Conservation (phyloP, 2,888 invertebrate genomes). For the Bombyx huttoni region DNA sequence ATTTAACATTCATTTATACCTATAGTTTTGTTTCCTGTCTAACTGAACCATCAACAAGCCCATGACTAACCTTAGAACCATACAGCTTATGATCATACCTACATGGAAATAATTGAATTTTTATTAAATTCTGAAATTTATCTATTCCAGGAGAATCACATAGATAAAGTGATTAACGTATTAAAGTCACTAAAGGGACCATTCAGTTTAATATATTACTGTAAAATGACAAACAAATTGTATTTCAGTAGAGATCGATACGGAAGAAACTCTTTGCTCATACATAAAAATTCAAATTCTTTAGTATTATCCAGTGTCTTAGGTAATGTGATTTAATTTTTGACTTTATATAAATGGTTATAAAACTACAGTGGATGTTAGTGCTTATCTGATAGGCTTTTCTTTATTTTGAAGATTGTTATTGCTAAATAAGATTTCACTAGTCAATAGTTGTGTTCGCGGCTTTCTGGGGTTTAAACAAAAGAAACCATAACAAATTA, state of each 20-base stretch:
- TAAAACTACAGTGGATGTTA: no score
- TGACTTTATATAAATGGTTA: background rate
- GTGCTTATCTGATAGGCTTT: no score
- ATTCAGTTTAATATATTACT: slow-evolving; percentile 85
- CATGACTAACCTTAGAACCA: no score
- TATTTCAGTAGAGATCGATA: slow-evolving; percentile 90
- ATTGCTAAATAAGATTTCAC: no score
- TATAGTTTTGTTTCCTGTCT: no score
- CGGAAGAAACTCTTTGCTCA: slow-evolving; percentile 87
- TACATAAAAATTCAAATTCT: slow-evolving; percentile 55
- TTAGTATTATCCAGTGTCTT: slow-evolving; percentile 70
- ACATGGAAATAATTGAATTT: background rate
- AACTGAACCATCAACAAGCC: no score
- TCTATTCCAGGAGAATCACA: slow-evolving; percentile 16
- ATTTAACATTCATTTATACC: no score
- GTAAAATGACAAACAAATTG: slow-evolving; percentile 67
- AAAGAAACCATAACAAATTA: no score
- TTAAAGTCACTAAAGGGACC: slow-evolving; percentile 82
- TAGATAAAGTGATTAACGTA: slow-evolving; percentile 42
- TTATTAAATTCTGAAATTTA: slow-evolving; percentile 1
- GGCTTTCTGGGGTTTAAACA: no score
- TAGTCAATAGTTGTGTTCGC: no score
- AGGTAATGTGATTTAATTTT: slow-evolving; percentile 28
- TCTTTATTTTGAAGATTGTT: no score
- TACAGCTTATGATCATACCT: no score